phyloP scores from a whole-genome alignment of 2,797 vertebrate species.

The Rhabdophis nuchalis region DNA sequence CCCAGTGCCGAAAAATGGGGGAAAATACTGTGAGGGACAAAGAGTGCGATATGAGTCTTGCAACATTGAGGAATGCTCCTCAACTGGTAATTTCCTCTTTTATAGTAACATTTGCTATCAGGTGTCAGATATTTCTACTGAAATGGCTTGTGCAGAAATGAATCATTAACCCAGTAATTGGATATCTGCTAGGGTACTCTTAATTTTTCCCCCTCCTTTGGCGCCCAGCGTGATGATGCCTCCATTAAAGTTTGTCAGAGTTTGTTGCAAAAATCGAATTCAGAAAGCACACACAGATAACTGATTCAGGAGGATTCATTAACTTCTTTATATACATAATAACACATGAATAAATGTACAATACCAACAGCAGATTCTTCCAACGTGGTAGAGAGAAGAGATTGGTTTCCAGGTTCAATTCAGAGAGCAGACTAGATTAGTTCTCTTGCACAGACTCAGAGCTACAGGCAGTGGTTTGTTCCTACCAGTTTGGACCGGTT shows the following conservation, averaged over 20 bases:
- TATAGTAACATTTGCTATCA: background rate
- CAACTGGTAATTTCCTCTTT: constrained; percentile 70
- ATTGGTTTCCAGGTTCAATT: too few relatives aligned
- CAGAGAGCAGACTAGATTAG: too few relatives aligned
- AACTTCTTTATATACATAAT: too few relatives aligned
- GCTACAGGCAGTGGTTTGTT: too few relatives aligned
- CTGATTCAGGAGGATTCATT: too few relatives aligned
- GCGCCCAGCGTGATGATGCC: background rate
- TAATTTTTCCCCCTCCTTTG: background rate
- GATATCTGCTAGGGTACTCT: background rate
- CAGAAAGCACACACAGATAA: too few relatives aligned
- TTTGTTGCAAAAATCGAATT: too few relatives aligned
- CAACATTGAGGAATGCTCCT: constrained; percentile 79
- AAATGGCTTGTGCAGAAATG: background rate
- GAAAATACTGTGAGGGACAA: constrained; percentile 90
- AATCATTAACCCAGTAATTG: background rate
- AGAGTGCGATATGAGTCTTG: constrained; percentile 91
- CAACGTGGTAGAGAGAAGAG: too few relatives aligned
- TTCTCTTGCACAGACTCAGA: too few relatives aligned
- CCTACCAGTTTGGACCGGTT: too few relatives aligned
- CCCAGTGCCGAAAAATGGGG: constrained; percentile 84
- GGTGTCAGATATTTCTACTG: background rate
- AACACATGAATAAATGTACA: too few relatives aligned
- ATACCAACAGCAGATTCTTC: too few relatives aligned
- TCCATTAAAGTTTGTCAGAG: background rate